Percentiles rank a stretch among this genome's conserved stretches.
These are phyloP conservation scores for Dione vanillae DNA, from an alignment of 2,888 invertebrate genomes.

Conservation along the genomic window DNA sequence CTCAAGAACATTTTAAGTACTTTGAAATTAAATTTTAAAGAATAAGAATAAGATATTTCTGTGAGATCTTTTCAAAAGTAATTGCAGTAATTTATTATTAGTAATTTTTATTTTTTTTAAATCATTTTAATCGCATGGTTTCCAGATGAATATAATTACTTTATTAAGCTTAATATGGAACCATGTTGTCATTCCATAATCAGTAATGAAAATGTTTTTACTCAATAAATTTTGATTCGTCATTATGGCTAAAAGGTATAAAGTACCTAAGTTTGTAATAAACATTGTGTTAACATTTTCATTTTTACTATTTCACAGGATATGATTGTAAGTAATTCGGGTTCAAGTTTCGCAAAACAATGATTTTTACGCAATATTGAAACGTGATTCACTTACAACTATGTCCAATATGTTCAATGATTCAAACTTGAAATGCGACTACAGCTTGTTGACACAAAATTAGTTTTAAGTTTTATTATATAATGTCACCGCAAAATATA, in stretches of 20 bases:
- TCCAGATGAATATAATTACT: too few species aligned
- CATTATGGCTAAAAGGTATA: too few species aligned
- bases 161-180: background rate
- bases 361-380: constrained; percentile 55
- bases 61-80: too few species aligned
- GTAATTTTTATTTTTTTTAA: too few species aligned
- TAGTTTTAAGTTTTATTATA: constrained; percentile 37
- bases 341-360: constrained; percentile 63
- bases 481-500: constrained; percentile 40
- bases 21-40: too few species aligned
- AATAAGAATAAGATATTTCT: too few species aligned
- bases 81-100: too few species aligned
- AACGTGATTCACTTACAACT: constrained; percentile 48
- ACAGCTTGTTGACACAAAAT: constrained; percentile 45
- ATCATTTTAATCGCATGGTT: too few species aligned
- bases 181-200: background rate
- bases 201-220: background rate
- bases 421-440: constrained; percentile 51
- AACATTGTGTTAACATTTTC: background rate
- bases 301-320: constrained; percentile 56
- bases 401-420: constrained; percentile 44
- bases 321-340: constrained; percentile 62
- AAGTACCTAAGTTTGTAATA: background rate
- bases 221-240: background rate
- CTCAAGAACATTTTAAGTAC: too few species aligned